These are phyloP conservation scores for Elaphurus davidianus DNA, from an alignment of 2,113 vertebrate genomes.

Conservation along the genomic window DNA sequence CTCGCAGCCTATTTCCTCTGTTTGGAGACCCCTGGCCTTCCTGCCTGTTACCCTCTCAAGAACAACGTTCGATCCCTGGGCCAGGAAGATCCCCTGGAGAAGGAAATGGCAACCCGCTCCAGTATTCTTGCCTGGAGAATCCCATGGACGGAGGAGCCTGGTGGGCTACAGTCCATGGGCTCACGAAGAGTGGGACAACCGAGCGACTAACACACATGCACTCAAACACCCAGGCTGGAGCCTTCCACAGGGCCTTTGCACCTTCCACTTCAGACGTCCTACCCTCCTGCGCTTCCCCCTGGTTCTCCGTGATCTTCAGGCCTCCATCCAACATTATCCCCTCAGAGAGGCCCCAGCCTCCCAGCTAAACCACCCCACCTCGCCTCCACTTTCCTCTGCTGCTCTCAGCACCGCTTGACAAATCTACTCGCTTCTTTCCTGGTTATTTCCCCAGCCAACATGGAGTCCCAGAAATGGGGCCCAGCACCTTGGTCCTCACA, in stretches of 20 bases:
- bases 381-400: not conserved
- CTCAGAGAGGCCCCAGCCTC: not conserved
- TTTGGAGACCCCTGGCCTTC: no score
- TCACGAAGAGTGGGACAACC: not conserved
- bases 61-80: not conserved
- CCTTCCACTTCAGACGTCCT: not conserved
- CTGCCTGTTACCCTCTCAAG: no score
- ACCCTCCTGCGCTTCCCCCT: not conserved
- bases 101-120: not conserved
- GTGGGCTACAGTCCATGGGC: not conserved
- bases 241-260: not conserved
- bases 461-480: not conserved
- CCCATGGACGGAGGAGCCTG: not conserved
- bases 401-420: not conserved
- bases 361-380: not conserved
- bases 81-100: not conserved
- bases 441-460: not conserved
- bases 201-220: not conserved
- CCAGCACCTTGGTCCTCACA: not conserved
- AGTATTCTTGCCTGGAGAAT: not conserved
- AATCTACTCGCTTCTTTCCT: not conserved
- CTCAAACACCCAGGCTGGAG: not conserved
- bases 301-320: not conserved
- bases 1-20: no score
- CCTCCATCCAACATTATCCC: not conserved